phyloP scores from a whole-genome alignment of 2,888 invertebrate genomes.

The Epistrophe grossulariae region DNA sequence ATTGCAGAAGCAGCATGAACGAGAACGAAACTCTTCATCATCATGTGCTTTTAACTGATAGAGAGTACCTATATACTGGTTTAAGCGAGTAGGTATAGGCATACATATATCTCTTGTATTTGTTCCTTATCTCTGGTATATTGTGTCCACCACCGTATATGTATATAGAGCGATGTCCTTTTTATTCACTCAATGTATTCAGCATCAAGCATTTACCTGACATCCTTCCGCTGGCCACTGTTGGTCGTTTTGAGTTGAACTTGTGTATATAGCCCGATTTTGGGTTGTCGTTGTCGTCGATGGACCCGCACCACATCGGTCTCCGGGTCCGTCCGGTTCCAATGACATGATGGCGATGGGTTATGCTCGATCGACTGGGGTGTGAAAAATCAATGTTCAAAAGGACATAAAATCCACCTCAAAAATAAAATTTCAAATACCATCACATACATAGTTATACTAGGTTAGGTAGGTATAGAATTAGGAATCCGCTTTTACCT shows the following conservation, averaged over 20 bases:
- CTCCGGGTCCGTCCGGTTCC: conserved; percentile 1
- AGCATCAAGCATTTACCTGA: conserved; percentile 50
- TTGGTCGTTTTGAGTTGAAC: conserved; percentile 30
- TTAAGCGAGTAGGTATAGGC: not conserved
- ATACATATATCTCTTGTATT: not conserved
- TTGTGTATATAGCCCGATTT: conserved; percentile 48
- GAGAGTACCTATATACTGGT: not conserved
- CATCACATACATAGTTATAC: not conserved
- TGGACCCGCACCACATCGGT: not conserved
- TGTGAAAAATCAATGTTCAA: conserved; percentile 75
- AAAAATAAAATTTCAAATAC: conserved; percentile 54
- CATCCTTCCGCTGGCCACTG: conserved; percentile 57
- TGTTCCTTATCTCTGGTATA: not conserved
- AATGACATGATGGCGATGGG: conserved; percentile 16
- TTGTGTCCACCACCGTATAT: conserved; percentile 13
- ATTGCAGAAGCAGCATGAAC: conserved; percentile 41
- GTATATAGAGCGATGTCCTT: conserved; percentile 15
- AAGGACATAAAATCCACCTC: conserved; percentile 73
- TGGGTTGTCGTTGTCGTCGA: conserved; percentile 28
- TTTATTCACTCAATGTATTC: conserved; percentile 26
- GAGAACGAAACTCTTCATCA: conserved; percentile 28
- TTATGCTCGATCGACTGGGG: conserved; percentile 63
- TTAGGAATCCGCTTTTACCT: conserved; percentile 66
- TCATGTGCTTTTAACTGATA: conserved; percentile 26
- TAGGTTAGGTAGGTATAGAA: not conserved